Percentiles rank a stretch among this genome's conserved stretches.
phyloP scores from a whole-genome alignment of 2,888 invertebrate species.

The Petrolisthes cinctipes region DNA sequence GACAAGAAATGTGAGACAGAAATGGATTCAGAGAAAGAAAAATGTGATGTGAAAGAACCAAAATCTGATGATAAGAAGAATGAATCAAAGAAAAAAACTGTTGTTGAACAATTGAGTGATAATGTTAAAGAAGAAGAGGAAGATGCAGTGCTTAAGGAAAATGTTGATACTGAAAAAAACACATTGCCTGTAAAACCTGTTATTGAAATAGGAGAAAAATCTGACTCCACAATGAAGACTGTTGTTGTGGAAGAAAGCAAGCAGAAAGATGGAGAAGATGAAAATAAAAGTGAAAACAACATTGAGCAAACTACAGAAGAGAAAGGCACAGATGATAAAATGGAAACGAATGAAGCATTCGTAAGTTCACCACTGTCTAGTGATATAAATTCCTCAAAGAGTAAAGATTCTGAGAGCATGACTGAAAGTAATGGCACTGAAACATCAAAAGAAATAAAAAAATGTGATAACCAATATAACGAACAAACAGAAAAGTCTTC shows the following conservation, averaged over 20 bases:
- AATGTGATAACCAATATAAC: neutral
- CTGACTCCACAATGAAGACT: no score
- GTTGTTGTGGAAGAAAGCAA: slow-evolving; percentile 2
- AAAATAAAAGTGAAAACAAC: neutral
- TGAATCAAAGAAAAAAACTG: neutral
- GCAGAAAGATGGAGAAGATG: neutral
- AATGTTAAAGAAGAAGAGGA: neutral
- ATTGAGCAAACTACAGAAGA: neutral
- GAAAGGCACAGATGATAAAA: neutral
- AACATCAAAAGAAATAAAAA: neutral
- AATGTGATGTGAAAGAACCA: neutral
- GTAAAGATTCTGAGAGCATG: neutral
- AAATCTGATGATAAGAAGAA: neutral
- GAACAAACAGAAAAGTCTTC: neutral
- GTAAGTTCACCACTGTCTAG: no score
- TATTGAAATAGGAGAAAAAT: no score
- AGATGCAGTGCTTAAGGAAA: neutral
- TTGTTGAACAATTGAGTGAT: neutral
- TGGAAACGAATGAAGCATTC: no score
- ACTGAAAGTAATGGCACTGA: neutral
- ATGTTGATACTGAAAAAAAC: neutral
- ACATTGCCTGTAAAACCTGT: no score
- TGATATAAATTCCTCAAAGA: no score
- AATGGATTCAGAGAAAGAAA: neutral
- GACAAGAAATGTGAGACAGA: neutral